Conservation (phyloP, 2,888 invertebrate species). For the Campoplex capitator region DNA sequence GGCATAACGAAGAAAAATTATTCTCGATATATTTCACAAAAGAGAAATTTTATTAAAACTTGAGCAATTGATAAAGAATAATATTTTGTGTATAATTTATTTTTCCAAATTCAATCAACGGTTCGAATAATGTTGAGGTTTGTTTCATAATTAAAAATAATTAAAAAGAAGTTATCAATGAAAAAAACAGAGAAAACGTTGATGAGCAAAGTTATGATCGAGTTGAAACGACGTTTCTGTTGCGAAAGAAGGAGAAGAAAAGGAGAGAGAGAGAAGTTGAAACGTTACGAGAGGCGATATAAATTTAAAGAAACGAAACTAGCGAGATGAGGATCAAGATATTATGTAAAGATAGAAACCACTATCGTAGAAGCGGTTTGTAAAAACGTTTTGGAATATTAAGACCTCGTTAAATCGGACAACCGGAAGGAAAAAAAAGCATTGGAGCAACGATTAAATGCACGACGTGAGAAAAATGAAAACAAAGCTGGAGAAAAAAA, state of each 20-base stretch:
- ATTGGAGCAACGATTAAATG: slow-evolving; percentile 28
- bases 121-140: too few relatives aligned
- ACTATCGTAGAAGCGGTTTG: not conserved
- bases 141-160: too few relatives aligned
- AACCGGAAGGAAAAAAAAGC: slow-evolving; percentile 8
- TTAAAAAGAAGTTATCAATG: too few relatives aligned
- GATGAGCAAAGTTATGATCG: not conserved
- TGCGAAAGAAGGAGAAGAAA: too few relatives aligned
- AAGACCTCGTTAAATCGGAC: slow-evolving; percentile 19
- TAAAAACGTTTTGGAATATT: slow-evolving; percentile 19
- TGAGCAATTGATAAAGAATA: too few relatives aligned
- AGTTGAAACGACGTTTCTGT: not conserved
- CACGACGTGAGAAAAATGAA: not conserved
- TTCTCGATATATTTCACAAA: too few relatives aligned
- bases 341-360: not conserved
- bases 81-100: too few relatives aligned
- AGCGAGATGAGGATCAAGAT: not conserved
- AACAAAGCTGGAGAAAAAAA: not conserved
- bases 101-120: too few relatives aligned
- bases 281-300: not conserved
- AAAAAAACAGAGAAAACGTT: too few relatives aligned
- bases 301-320: not conserved
- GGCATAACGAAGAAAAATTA: too few relatives aligned
- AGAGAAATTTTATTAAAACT: too few relatives aligned
- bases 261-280: too few relatives aligned